phyloP scores from a whole-genome alignment of 2,113 vertebrate species.

The Rousettus leschenaultii region DNA sequence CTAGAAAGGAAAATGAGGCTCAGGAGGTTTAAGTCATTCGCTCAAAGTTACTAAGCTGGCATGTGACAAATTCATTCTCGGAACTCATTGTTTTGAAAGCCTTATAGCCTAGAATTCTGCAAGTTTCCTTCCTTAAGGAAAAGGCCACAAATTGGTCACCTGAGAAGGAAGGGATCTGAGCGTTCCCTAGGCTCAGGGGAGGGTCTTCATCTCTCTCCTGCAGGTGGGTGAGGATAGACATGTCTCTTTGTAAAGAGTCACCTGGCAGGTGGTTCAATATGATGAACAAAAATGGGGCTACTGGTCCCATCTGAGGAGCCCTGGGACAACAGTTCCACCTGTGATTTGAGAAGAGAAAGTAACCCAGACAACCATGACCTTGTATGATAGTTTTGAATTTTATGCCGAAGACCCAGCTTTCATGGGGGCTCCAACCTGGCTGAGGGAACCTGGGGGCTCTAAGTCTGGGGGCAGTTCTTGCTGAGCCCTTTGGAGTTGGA shows the following conservation, averaged over 20 bases:
- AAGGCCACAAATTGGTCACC: not conserved
- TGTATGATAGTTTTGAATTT: not conserved
- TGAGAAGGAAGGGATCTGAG: not conserved
- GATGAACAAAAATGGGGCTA: not conserved
- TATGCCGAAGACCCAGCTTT: not conserved
- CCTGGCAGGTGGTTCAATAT: not conserved
- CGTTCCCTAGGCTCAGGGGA: not conserved
- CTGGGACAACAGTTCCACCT: not conserved
- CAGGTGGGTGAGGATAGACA: not conserved
- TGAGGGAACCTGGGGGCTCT: not conserved
- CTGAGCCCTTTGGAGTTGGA: too few species aligned
- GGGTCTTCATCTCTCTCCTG: not conserved
- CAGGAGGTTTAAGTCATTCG: not conserved
- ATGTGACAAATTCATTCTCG: not conserved
- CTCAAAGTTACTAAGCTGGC: not conserved
- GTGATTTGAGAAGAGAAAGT: not conserved
- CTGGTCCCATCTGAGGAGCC: not conserved
- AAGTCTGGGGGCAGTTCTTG: not conserved
- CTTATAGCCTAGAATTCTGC: not conserved
- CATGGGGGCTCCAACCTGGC: fast-evolving
- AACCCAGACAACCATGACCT: not conserved
- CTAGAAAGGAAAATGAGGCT: not conserved
- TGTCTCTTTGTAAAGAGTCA: not conserved
- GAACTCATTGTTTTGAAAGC: not conserved
- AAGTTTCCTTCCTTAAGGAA: not conserved